Base-by-base conservation (phyloP, 2,797 vertebrate genomes). In the Podargus strigoides region DNA sequence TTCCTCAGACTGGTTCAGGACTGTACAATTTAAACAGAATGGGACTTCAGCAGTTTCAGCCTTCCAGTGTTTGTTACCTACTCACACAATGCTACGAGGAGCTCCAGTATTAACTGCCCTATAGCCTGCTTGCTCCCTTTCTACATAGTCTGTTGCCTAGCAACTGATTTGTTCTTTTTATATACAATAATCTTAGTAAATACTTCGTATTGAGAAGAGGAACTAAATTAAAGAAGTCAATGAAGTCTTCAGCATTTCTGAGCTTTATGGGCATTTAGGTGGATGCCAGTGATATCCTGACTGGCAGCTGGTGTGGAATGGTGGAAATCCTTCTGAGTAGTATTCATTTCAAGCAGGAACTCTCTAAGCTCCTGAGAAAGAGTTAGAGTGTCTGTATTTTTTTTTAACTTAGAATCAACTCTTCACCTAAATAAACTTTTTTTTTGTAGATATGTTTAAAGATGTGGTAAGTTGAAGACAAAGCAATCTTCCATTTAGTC, bases 61-160 rank as follows among this genome's bases (percentile, higher is more conserved):
- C n/a, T 87, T 70, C 23, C 32, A 24, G 12, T 53, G 17, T 26
- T 79, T 41, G 10, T 39, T 87, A 1, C 39, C 34, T 32, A 19
- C 22, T 66, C 17, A 30, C 11, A 42, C 9, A 46, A 0, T 62
- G 28, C 34, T 10, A 36, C 0, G 2, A 42, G 46, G 14, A 85
- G 36, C 53, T 80, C 18, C 26, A 17, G 12, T 22, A 69, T 21
- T 32, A 59, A 50, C 6, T n/a, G 20, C n/a, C 44, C 21, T 78
- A 16, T 68, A 7, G 5, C 16, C 27, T 62, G 39, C 4, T 46
- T 1, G 1, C 32, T 37, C 74, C 30, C 24, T 70, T 80, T 78
- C n/a, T 59, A 18, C 20, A 5, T 5, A 36, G 14, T 39, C 28
- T 36, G 13, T 6, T 74, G 26, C 8, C 7, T 20, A 78, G 7